phyloP scores from a whole-genome alignment of 2,888 invertebrate genomes.

The Hirtodrosophila confusa region DNA sequence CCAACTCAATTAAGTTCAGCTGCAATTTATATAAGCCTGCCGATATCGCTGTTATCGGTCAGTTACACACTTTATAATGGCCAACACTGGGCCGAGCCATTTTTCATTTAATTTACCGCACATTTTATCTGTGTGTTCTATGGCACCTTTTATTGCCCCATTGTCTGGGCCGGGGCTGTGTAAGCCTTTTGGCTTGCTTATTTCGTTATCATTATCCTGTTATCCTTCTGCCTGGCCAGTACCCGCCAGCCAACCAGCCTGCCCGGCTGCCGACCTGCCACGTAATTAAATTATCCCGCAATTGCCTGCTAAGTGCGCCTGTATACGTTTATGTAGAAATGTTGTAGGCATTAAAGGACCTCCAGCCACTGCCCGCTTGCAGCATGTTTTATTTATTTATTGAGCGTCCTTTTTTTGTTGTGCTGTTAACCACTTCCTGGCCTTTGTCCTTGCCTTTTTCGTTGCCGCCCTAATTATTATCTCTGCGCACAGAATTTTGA shows the following conservation, averaged over 20 bases:
- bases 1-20: constrained; percentile 58
- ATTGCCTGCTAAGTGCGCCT: constrained; percentile 77
- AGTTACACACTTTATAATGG: constrained; percentile 58
- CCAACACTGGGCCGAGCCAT: constrained; percentile 35
- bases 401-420: constrained; percentile 33
- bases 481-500: constrained; percentile 40
- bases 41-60: constrained; percentile 69
- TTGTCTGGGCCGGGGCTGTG: neutral
- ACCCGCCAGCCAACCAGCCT: constrained; percentile 19
- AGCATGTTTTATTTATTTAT: constrained; percentile 57
- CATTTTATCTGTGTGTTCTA: constrained; percentile 53
- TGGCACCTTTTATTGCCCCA: constrained; percentile 37
- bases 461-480: constrained; percentile 67
- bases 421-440: constrained; percentile 53
- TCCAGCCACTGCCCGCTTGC: constrained; percentile 1
- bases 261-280: constrained; percentile 25
- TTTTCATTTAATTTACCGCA: constrained; percentile 74
- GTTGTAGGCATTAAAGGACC: constrained; percentile 57
- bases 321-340: constrained; percentile 59
- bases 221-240: constrained; percentile 46
- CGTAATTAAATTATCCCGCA: constrained; percentile 75
- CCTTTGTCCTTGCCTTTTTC: constrained; percentile 51
- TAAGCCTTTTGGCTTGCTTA: constrained; percentile 67
- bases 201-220: constrained; percentile 78
- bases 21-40: constrained; percentile 67